Percentiles rank a stretch among this genome's conserved stretches.
phyloP scores from a whole-genome alignment of 2,888 invertebrate species.

The Volucella bombylans region DNA sequence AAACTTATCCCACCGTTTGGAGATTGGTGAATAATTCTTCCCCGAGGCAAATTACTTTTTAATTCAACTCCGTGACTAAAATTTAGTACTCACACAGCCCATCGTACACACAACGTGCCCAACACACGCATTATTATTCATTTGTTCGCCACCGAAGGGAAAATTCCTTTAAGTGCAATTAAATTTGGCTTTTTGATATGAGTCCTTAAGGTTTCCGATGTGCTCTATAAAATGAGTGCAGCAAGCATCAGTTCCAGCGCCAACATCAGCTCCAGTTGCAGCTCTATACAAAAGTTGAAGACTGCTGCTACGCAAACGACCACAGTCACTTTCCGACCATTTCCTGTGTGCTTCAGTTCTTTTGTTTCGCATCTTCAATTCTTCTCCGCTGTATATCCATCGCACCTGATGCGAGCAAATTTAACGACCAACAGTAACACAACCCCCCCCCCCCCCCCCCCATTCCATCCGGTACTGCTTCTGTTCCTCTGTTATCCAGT shows the following conservation, averaged over 20 bases:
- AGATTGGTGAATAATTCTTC: conserved; percentile 59
- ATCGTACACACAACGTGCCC: background rate
- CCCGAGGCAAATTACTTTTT: conserved; percentile 67
- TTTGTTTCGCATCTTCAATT: conserved; percentile 38
- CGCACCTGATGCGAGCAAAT: conserved; percentile 70
- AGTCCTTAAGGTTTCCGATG: conserved; percentile 53
- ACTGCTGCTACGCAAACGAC: conserved; percentile 13
- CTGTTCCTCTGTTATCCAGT: conserved; percentile 55
- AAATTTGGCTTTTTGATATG: conserved; percentile 71
- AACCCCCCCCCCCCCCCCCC: too few species aligned
- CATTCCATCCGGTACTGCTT: background rate
- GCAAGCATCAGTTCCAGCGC: background rate
- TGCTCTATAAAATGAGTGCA: conserved; percentile 44
- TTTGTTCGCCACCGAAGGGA: conserved; percentile 53
- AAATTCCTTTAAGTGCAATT: conserved; percentile 72
- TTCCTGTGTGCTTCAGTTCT: conserved; percentile 42
- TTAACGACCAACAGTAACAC: conserved; percentile 61
- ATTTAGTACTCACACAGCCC: conserved; percentile 45
- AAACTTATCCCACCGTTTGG: conserved; percentile 26
- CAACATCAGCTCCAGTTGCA: background rate
- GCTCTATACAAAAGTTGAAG: conserved; percentile 16
- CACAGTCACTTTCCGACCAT: conserved; percentile 56
- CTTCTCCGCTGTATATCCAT: conserved; percentile 10
- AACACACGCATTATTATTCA: conserved; percentile 71
- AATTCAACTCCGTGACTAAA: conserved; percentile 71